These are phyloP conservation scores for Stichodactyla mertensii DNA, from an alignment of 64 coral and sea anemone genomes.

Conservation along the genomic window DNA sequence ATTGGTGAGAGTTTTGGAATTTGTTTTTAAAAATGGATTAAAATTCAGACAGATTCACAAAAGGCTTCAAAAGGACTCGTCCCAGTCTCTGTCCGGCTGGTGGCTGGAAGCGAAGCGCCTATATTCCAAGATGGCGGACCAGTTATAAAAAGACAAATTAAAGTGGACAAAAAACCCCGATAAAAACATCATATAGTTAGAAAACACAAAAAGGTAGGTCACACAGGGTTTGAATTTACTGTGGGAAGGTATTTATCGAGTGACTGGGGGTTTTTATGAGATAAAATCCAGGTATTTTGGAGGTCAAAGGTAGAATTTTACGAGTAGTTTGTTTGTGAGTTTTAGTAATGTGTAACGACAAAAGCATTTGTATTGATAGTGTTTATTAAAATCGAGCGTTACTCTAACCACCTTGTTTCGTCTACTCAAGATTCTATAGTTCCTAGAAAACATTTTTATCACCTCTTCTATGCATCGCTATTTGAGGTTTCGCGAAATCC, in stretches of 20 bases:
- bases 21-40: neutral
- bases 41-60: neutral
- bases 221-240: neutral
- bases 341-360: neutral
- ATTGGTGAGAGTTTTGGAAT: neutral
- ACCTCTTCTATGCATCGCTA: neutral
- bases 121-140: constrained; percentile 13
- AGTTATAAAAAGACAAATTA: neutral
- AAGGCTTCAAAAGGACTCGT: neutral
- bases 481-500: neutral
- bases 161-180: neutral
- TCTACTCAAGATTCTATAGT: neutral
- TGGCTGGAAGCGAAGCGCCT: neutral
- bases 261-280: neutral
- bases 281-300: neutral
- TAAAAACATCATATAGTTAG: neutral
- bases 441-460: neutral
- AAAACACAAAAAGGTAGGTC: constrained; percentile 9
- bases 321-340: neutral
- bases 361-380: neutral
- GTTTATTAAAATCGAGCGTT: neutral
- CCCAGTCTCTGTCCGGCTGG: neutral
- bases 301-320: neutral
- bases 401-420: neutral
- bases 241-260: neutral